Conservation (phyloP, 2,888 invertebrate species). For the Tenthredo notha region DNA sequence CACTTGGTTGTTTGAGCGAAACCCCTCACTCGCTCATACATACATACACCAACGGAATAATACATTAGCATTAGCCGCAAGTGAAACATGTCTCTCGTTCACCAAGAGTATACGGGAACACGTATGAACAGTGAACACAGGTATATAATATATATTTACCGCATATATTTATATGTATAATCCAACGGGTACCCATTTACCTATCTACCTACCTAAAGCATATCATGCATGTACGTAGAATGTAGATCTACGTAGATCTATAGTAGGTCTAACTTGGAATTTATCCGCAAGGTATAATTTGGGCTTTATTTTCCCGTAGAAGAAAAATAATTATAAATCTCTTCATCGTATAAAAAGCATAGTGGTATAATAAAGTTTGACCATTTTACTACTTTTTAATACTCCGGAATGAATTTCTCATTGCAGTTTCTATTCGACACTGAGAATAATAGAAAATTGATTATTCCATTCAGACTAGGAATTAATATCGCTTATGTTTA, state of each 20-base stretch:
- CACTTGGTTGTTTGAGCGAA: slow-evolving; percentile 26
- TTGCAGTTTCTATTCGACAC: background rate
- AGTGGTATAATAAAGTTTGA: background rate
- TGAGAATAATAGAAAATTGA: background rate
- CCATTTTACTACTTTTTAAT: background rate
- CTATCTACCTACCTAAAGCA: background rate
- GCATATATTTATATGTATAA: background rate
- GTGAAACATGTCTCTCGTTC: slow-evolving; percentile 19
- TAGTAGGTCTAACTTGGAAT: background rate
- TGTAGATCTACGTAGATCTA: background rate
- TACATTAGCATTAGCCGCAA: slow-evolving; percentile 34
- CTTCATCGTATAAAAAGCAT: background rate
- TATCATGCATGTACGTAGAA: background rate
- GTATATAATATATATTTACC: background rate
- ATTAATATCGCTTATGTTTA: background rate
- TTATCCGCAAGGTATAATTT: background rate
- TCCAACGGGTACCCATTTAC: background rate
- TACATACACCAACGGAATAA: slow-evolving; percentile 24
- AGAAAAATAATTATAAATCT: background rate
- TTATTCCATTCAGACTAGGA: background rate
- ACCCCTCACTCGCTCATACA: background rate
- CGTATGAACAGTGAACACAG: background rate
- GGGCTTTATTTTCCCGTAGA: background rate
- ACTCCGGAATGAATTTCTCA: background rate
- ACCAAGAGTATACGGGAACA: background rate